A percentile compares a stretch with the other conserved stretches of the same genome.
phyloP scores from a whole-genome alignment of 2,888 invertebrate genomes.

The Argyra leucocephala region DNA sequence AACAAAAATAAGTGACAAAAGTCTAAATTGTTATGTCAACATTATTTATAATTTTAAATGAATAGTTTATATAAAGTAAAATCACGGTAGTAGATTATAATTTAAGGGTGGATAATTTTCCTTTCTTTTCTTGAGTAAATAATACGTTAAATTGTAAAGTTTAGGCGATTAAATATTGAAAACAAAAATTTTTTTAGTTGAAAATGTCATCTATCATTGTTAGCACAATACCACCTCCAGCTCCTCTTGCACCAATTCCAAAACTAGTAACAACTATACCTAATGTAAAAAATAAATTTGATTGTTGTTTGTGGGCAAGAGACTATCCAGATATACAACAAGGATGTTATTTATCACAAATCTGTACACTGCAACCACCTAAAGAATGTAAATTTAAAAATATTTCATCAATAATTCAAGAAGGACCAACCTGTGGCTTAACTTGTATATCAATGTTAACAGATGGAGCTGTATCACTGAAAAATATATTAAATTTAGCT shows the following conservation, averaged over 20 bases:
- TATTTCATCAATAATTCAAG: conserved; percentile 34
- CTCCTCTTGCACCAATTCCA: conserved; percentile 10
- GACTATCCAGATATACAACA: conserved; percentile 49
- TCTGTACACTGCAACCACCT: conserved; percentile 47
- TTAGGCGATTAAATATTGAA: too few species aligned
- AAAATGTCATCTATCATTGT: background rate
- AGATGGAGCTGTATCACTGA: conserved; percentile 49
- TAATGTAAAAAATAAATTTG: conserved; percentile 22
- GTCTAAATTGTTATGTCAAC: too few species aligned
- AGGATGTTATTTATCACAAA: conserved; percentile 49
- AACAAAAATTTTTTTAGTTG: too few species aligned
- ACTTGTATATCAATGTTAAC: conserved; percentile 77
- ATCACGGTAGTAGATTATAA: too few species aligned
- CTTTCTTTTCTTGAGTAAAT: too few species aligned
- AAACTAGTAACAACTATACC: background rate
- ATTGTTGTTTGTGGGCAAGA: conserved; percentile 51
- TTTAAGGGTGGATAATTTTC: too few species aligned
- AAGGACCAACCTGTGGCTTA: conserved; percentile 74
- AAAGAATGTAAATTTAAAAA: conserved; percentile 44
- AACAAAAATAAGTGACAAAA: too few species aligned
- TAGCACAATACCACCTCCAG: conserved; percentile 20
- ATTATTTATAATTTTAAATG: too few species aligned
- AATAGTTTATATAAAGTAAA: too few species aligned
- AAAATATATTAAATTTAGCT: conserved; percentile 54
- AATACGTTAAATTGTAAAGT: too few species aligned